Evolutionary conservation across 2,113 vertebrate species (phyloP).

Genomic region (Atrichornis clamosus): DNA sequence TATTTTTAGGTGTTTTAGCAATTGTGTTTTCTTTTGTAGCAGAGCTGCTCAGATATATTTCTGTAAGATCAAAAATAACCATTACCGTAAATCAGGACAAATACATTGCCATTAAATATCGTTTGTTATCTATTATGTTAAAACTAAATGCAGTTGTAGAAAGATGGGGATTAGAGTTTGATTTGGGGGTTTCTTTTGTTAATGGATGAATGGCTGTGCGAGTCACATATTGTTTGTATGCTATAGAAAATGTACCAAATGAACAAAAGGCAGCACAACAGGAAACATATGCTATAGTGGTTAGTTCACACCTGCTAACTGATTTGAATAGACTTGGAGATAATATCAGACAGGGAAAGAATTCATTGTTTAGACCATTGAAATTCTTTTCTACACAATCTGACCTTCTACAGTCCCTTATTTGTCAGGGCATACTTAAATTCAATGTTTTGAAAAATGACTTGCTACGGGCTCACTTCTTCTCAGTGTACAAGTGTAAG

Average conservation of each 20-base stretch:
- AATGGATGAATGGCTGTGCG: not conserved
- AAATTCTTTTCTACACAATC: not conserved
- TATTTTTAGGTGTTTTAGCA: not conserved
- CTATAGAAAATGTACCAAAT: not conserved
- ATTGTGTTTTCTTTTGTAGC: not conserved
- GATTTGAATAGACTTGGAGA: constrained; percentile 19
- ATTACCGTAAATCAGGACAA: not conserved
- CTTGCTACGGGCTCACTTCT: not conserved
- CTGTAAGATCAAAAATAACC: not conserved
- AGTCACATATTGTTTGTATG: not conserved
- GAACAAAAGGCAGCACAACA: constrained; percentile 22
- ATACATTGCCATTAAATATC: not conserved
- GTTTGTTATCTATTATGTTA: not conserved
- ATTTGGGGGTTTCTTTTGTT: not conserved
- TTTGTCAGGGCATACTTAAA: constrained; percentile 1
- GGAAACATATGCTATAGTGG: constrained; percentile 15
- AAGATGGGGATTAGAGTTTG: not conserved
- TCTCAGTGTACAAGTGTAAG: fast-evolving
- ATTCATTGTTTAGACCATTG: not conserved
- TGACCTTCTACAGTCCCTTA: not conserved
- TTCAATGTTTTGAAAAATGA: not conserved
- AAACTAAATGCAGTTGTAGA: not conserved
- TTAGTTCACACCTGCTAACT: constrained; percentile 44
- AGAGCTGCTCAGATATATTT: not conserved
- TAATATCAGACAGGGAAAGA: not conserved